Conservation (phyloP, 2,888 invertebrate species). For the Dorcus hopei region DNA sequence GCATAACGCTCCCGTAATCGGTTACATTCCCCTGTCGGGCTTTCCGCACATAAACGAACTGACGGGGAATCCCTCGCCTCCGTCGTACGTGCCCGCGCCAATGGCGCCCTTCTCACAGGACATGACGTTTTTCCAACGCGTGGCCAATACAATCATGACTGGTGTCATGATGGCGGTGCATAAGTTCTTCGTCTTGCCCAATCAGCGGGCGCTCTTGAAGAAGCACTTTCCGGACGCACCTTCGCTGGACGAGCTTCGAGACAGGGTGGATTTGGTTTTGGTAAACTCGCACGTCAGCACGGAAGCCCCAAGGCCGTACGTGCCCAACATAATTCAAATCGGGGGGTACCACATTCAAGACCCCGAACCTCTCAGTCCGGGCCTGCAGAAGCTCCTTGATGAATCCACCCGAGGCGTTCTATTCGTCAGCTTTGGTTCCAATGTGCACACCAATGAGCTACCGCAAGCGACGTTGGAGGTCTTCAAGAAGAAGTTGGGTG, state of each 20-base stretch:
- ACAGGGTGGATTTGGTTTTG: conserved; percentile 33
- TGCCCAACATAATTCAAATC: conserved; percentile 38
- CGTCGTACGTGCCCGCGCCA: conserved; percentile 38
- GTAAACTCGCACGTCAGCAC: conserved; percentile 36
- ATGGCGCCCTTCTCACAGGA: conserved; percentile 32
- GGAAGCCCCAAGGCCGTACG: conserved; percentile 34
- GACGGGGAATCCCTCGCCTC: conserved; percentile 38
- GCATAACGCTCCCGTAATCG: conserved; percentile 40
- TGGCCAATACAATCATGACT: conserved; percentile 31
- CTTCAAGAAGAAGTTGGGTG: conserved; percentile 57
- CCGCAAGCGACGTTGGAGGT: conserved; percentile 26
- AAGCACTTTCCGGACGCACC: conserved; percentile 33
- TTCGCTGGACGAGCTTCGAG: conserved; percentile 26
- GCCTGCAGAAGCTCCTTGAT: conserved; percentile 30
- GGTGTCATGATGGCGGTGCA: conserved; percentile 10
- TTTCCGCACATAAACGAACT: conserved; percentile 31
- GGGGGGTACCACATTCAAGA: conserved; percentile 37
- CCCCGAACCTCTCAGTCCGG: conserved; percentile 19
- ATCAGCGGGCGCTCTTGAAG: conserved; percentile 24
- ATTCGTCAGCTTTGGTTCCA: conserved; percentile 35
- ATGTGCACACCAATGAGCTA: conserved; percentile 27
- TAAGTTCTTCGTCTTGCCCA: conserved; percentile 14
- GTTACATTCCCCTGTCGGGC: conserved; percentile 35
- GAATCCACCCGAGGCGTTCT: conserved; percentile 31
- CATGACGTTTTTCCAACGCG: conserved; percentile 41